phyloP scores from a whole-genome alignment of 1,140 invertebrate genomes.

The Radopholus similis region DNA sequence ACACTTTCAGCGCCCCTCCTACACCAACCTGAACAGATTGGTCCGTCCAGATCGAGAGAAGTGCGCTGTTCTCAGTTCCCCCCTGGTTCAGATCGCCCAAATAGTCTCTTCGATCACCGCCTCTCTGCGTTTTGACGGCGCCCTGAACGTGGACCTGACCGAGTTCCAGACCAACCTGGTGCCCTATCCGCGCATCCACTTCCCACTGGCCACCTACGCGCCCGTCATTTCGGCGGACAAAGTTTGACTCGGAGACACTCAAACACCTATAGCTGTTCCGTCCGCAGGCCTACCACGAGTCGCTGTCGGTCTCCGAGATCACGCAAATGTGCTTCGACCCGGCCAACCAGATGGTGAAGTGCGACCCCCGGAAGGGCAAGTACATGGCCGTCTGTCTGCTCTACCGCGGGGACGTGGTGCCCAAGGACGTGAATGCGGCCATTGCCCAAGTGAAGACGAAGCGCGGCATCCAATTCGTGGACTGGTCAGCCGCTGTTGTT shows the following conservation, averaged over 20 bases:
- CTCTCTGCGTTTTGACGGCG: conserved; percentile 81
- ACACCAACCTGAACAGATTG: conserved; percentile 67
- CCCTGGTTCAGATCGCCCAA: conserved; percentile 75
- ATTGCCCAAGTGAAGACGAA: conserved; percentile 62
- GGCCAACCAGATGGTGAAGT: conserved; percentile 78
- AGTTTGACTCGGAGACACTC: conserved; percentile 15
- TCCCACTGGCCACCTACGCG: conserved; percentile 62
- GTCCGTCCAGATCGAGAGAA: neutral
- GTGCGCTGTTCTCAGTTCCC: conserved; percentile 66
- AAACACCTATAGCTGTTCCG: conserved; percentile 14
- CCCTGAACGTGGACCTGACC: conserved; percentile 79
- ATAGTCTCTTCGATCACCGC: conserved; percentile 82
- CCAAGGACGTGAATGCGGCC: conserved; percentile 67
- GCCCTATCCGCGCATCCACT: conserved; percentile 78
- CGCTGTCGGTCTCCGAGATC: conserved; percentile 74
- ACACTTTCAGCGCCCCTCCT: conserved; percentile 70
- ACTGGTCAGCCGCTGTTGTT: conserved; percentile 24
- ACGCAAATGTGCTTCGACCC: conserved; percentile 78
- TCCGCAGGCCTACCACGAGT: conserved; percentile 72
- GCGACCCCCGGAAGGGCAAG: conserved; percentile 63
- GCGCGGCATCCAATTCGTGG: conserved; percentile 50
- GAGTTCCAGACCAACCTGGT: conserved; percentile 83
- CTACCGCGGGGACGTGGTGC: conserved; percentile 73
- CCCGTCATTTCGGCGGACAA: conserved; percentile 54
- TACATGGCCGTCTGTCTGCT: conserved; percentile 80